Conservation (phyloP, 2,888 invertebrate genomes). For the Norana najaformis region DNA sequence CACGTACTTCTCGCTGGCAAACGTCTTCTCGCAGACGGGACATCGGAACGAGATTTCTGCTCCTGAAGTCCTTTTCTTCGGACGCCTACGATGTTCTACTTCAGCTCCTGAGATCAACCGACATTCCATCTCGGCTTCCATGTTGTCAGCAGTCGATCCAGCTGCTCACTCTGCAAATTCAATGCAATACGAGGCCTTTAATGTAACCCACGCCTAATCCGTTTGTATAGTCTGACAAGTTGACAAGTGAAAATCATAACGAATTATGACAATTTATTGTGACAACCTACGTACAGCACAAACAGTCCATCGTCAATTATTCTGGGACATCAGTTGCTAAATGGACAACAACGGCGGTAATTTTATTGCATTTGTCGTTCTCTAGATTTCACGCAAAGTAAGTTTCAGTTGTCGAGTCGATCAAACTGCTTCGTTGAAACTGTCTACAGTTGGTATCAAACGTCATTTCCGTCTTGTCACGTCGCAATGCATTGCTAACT, state of each 20-base stretch:
- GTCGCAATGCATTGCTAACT: neutral
- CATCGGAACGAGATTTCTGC: neutral
- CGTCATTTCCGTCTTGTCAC: neutral
- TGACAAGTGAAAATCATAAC: neutral
- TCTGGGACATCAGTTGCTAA: neutral
- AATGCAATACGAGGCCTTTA: neutral
- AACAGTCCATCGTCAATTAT: neutral
- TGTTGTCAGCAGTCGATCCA: neutral
- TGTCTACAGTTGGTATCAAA: neutral
- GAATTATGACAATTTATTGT: neutral
- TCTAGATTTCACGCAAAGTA: neutral
- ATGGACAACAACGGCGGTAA: neutral
- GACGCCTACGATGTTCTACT: neutral
- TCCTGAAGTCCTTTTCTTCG: neutral
- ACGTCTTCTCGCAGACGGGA: slow-evolving; percentile 39
- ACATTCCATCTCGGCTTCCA: neutral
- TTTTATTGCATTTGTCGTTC: neutral
- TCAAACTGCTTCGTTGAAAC: neutral
- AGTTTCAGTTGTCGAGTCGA: neutral
- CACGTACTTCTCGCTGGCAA: slow-evolving; percentile 44
- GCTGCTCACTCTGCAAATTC: neutral
- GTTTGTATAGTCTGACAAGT: neutral
- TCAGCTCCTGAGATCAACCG: neutral
- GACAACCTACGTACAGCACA: neutral
- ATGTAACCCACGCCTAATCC: neutral